A percentile compares a stretch with the other conserved stretches of the same genome.
Conservation (phyloP, 2,113 vertebrate species). For the Dasyprocta punctata region DNA sequence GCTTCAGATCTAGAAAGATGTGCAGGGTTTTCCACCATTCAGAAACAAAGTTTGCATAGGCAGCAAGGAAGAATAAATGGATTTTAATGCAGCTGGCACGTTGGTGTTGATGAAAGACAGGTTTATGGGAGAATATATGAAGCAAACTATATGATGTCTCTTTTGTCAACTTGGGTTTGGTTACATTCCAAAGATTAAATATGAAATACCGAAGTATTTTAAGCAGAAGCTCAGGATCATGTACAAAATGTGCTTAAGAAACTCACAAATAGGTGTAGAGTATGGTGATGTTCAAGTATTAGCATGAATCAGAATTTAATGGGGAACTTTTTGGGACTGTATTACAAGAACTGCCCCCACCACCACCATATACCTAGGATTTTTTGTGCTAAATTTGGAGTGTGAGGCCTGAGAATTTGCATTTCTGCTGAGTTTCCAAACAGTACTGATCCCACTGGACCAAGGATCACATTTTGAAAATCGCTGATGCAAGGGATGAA, state of each 20-base stretch:
- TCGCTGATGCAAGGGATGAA: not conserved
- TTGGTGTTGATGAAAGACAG: not conserved
- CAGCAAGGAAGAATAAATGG: not conserved
- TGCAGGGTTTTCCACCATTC: not conserved
- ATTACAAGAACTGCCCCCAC: too few species aligned
- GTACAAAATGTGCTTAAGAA: not conserved
- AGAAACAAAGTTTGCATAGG: not conserved
- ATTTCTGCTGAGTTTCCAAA: not conserved
- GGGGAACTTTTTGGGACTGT: not conserved
- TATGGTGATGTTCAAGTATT: not conserved
- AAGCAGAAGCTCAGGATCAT: not conserved
- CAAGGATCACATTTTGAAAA: not conserved
- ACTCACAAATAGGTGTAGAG: not conserved
- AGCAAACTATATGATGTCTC: not conserved
- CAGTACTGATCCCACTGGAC: not conserved
- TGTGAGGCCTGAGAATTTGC: not conserved
- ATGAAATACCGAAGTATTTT: not conserved
- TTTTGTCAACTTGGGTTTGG: not conserved
- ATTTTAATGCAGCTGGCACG: not conserved
- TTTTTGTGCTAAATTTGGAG: not conserved
- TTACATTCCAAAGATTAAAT: conserved; percentile 21
- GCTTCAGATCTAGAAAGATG: not conserved
- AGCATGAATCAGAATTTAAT: not conserved
- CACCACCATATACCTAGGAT: too few species aligned
- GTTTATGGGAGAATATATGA: not conserved